Evolutionary conservation across 2,113 vertebrate genomes (phyloP).

Genomic region (Elanoides forficatus): DNA sequence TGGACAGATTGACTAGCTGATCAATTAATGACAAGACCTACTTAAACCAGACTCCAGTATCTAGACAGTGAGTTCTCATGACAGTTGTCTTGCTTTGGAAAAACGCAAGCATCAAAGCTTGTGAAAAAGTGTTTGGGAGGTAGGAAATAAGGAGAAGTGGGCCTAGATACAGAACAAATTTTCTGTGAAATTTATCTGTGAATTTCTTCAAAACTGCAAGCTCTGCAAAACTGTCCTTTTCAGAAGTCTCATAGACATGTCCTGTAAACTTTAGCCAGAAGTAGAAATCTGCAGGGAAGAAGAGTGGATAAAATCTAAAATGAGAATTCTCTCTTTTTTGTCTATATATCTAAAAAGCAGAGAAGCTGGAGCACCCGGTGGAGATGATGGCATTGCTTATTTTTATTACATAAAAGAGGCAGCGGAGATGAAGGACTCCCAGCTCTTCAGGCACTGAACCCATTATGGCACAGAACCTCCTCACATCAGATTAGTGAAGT

Average conservation of each 20-base stretch:
- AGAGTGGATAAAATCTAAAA: background rate
- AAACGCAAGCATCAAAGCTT: background rate
- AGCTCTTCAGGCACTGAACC: background rate
- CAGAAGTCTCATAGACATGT: background rate
- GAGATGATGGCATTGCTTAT: background rate
- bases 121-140: background rate
- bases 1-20: background rate
- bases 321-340: rapidly evolving
- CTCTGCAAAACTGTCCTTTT: background rate
- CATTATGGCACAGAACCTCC: background rate
- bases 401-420: background rate
- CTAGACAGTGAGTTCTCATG: background rate
- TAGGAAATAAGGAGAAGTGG: background rate
- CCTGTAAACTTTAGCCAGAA: background rate
- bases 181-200: background rate
- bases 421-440: background rate
- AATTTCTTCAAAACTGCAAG: background rate
- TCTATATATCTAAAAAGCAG: background rate
- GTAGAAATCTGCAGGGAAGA: background rate
- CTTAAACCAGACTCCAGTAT: background rate
- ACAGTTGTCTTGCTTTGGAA: background rate
- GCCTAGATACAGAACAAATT: background rate
- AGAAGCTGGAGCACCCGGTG: background rate
- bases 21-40: background rate
- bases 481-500: background rate